Conservation (phyloP, 2,888 invertebrate genomes). For the Acholoe squamosa region DNA sequence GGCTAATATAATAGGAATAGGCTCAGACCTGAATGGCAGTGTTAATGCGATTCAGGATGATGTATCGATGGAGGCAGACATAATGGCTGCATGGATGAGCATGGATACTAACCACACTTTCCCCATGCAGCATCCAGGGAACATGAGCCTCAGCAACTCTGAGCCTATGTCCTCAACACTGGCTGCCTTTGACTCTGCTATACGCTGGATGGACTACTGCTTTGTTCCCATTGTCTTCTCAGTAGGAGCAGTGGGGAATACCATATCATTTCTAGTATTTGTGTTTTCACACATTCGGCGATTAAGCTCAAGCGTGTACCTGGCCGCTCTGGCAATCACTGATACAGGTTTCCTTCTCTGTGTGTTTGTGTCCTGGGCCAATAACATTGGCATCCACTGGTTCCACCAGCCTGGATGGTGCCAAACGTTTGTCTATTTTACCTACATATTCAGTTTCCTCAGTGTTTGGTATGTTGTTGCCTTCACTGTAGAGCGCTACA, state of each 20-base stretch:
- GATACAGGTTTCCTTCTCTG: slow-evolving; percentile 64
- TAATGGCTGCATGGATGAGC: background rate
- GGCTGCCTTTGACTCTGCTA: slow-evolving; percentile 15
- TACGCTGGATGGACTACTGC: slow-evolving; percentile 82
- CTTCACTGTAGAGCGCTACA: slow-evolving; percentile 92
- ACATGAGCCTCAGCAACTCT: background rate
- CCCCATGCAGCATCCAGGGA: background rate
- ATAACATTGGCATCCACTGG: slow-evolving; percentile 54
- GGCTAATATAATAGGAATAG: too few species aligned
- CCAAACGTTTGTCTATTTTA: slow-evolving; percentile 75
- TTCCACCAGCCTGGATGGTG: slow-evolving; percentile 61
- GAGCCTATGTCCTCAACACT: slow-evolving; percentile 15
- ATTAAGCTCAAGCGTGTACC: slow-evolving; percentile 65
- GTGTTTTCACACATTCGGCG: slow-evolving; percentile 52
- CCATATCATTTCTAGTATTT: slow-evolving; percentile 63
- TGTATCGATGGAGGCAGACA: too few species aligned
- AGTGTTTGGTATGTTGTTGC: slow-evolving; percentile 92
- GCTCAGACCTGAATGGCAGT: too few species aligned
- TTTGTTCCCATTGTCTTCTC: slow-evolving; percentile 78
- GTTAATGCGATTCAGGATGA: too few species aligned
- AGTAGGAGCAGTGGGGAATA: slow-evolving; percentile 63
- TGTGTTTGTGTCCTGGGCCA: slow-evolving; percentile 64
- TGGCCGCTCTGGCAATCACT: slow-evolving; percentile 62
- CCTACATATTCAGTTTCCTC: slow-evolving; percentile 73
- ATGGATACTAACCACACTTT: background rate